These are phyloP conservation scores for Rallus limicola DNA, from an alignment of 2,113 vertebrate genomes.

Conservation along the genomic window DNA sequence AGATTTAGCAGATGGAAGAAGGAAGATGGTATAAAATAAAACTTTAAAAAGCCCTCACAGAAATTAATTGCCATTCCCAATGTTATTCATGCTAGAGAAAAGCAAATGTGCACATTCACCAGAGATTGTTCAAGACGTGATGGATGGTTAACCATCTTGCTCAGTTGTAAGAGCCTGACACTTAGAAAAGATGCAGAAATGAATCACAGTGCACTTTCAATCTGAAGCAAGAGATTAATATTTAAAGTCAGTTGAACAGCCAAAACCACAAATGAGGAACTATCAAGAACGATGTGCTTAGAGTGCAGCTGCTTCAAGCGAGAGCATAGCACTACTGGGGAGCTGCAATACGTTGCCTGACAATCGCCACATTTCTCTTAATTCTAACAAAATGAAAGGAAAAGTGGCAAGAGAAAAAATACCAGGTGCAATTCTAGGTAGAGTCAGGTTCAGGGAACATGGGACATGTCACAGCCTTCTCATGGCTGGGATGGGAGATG, in stretches of 20 bases:
- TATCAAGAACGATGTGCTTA: background rate
- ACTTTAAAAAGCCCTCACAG: background rate
- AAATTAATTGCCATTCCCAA: background rate
- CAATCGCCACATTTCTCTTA: background rate
- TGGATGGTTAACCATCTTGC: background rate
- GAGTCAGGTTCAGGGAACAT: background rate
- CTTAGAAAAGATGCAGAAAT: background rate
- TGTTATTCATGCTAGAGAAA: background rate
- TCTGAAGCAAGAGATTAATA: background rate
- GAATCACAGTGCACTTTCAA: background rate
- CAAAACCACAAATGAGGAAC: background rate
- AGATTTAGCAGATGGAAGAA: background rate
- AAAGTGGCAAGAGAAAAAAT: background rate
- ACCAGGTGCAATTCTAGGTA: background rate
- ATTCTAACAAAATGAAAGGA: background rate
- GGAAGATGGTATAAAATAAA: background rate
- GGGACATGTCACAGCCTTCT: background rate
- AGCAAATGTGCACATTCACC: background rate
- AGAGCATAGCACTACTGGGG: background rate
- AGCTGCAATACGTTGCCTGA: background rate
- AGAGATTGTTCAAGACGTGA: background rate
- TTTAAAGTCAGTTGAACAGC: slow-evolving; percentile 1
- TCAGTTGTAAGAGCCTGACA: background rate
- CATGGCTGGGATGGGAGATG: background rate
- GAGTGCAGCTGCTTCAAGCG: background rate